These are phyloP conservation scores for Meteorus cinctellus DNA, from an alignment of 2,888 invertebrate genomes.

Conservation along the genomic window DNA sequence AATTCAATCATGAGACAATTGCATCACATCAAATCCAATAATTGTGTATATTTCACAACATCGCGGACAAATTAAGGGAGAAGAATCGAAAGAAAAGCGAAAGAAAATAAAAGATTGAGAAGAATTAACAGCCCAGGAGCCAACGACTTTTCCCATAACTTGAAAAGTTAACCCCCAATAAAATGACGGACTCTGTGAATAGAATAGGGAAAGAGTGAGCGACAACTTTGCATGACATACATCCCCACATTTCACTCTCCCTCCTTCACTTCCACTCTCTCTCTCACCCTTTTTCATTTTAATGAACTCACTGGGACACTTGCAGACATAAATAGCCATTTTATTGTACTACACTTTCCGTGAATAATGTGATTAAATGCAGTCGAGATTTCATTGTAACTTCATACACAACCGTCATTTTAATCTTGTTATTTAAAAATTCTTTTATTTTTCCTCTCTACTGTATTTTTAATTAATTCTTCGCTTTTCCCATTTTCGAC, in stretches of 20 bases:
- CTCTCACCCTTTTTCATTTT: background rate
- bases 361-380: background rate
- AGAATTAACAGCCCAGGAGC: background rate
- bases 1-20: too few relatives aligned
- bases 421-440: constrained; percentile 1
- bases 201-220: background rate
- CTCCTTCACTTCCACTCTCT: too few relatives aligned
- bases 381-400: too few relatives aligned
- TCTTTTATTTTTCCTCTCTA: background rate
- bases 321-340: constrained; percentile 1
- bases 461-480: too few relatives aligned
- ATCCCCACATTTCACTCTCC: background rate
- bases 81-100: too few relatives aligned
- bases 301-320: background rate
- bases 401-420: background rate
- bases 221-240: background rate
- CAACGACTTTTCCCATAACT: constrained; percentile 12
- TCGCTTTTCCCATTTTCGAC: too few relatives aligned
- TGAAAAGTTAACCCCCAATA: constrained; percentile 1
- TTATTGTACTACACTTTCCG: background rate
- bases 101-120: too few relatives aligned
- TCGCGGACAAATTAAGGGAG: too few relatives aligned
- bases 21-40: too few relatives aligned
- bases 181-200: background rate
- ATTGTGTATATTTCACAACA: too few relatives aligned